phyloP scores from a whole-genome alignment of 2,888 invertebrate species.

The Eristalis intricaria region DNA sequence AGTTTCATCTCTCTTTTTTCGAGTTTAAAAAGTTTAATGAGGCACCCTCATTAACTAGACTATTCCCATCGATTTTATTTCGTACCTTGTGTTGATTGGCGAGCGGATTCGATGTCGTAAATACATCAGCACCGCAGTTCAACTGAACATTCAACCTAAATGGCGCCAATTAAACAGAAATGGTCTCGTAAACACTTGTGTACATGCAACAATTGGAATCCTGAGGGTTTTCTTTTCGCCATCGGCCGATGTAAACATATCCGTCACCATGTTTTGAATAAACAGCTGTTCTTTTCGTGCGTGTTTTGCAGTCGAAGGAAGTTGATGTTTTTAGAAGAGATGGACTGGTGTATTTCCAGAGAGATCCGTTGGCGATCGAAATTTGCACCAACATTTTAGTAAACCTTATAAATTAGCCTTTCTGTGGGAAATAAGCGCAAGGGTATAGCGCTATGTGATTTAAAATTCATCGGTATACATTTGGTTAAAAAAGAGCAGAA shows the following conservation, averaged over 20 bases:
- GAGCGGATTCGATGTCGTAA: neutral
- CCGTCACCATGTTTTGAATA: neutral
- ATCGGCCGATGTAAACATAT: neutral
- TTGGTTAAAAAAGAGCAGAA: too few species aligned
- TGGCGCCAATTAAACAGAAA: neutral
- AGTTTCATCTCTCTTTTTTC: constrained; percentile 6
- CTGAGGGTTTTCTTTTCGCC: neutral
- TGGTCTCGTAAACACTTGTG: neutral
- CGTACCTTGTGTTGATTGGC: neutral
- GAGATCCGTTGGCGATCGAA: too few species aligned
- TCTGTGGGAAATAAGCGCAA: too few species aligned
- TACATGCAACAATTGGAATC: neutral
- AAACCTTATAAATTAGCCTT: too few species aligned
- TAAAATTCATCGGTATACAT: neutral
- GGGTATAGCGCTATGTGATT: too few species aligned
- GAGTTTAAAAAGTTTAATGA: constrained; percentile 1
- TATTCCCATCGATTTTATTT: constrained; percentile 2
- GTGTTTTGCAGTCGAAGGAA: neutral
- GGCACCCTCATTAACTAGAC: neutral
- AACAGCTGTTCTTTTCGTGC: neutral
- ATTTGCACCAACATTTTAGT: too few species aligned
- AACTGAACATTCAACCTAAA: neutral
- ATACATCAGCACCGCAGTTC: neutral
- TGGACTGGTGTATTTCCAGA: too few species aligned
- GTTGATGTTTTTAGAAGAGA: too few species aligned